phyloP scores from a whole-genome alignment of 2,113 vertebrate species.

The Lepus americanus region DNA sequence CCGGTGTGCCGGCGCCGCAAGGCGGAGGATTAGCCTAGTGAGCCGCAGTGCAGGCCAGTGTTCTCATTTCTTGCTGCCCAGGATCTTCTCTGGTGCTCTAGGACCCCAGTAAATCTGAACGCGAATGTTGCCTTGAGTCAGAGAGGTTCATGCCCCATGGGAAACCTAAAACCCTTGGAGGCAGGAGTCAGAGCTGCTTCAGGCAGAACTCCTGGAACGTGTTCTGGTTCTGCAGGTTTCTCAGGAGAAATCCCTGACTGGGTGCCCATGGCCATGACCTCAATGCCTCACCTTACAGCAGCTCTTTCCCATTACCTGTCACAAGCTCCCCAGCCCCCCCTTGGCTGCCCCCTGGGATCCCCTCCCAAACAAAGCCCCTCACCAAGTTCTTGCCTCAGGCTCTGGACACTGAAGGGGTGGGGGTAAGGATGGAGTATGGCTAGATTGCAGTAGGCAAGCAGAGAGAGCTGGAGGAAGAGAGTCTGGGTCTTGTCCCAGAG shows the following conservation, averaged over 20 bases:
- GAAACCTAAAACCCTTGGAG: not conserved
- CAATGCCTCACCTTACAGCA: not conserved
- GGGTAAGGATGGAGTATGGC: not conserved
- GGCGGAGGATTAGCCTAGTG: too few species aligned
- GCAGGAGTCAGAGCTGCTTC: not conserved
- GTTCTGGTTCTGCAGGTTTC: not conserved
- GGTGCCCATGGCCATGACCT: fast-evolving
- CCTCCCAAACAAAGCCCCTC: not conserved
- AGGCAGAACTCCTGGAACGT: too few species aligned
- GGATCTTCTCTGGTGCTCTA: not conserved
- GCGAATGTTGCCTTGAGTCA: too few species aligned
- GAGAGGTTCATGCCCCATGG: too few species aligned
- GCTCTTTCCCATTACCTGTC: not conserved
- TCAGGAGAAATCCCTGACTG: not conserved
- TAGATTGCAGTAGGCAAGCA: not conserved
- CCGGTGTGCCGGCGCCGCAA: too few species aligned
- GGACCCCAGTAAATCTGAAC: not conserved
- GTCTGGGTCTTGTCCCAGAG: not conserved
- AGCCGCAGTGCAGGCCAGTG: not conserved
- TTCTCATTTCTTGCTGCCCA: not conserved
- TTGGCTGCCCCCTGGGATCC: not conserved
- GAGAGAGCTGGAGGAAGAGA: not conserved
- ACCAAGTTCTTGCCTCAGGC: not conserved
- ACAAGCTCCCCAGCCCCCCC: too few species aligned
- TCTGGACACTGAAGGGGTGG: not conserved